Evolutionary conservation across 2,888 invertebrate genomes (phyloP).

Genomic region (Eupithecia inturbata): DNA sequence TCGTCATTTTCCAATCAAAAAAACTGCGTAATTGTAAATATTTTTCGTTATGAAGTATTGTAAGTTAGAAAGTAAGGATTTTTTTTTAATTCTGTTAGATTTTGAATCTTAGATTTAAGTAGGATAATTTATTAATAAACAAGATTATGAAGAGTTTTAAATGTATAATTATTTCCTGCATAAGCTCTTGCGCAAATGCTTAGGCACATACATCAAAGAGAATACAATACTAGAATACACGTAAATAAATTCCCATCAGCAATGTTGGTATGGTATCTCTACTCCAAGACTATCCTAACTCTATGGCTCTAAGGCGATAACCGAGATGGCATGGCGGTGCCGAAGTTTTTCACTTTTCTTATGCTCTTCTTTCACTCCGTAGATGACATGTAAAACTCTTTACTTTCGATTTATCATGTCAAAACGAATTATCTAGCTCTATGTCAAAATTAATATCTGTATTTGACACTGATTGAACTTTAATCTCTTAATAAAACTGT

Average conservation of each 20-base stretch:
- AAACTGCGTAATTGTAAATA: background rate
- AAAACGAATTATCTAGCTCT: background rate
- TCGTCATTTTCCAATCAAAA: background rate
- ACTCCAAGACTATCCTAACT: background rate
- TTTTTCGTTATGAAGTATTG: slow-evolving; percentile 3
- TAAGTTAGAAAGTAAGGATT: slow-evolving; percentile 5
- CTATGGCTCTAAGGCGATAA: too few relatives aligned
- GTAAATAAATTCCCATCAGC: background rate
- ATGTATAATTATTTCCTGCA: background rate
- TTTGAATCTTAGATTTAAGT: slow-evolving; percentile 34
- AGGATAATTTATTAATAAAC: slow-evolving; percentile 41
- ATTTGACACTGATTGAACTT: background rate
- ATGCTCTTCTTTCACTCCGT: too few relatives aligned
- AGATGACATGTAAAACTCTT: background rate
- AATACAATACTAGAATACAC: too few relatives aligned
- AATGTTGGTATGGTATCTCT: background rate
- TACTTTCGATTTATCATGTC: background rate
- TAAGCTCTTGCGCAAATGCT: background rate
- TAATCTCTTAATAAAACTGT: background rate
- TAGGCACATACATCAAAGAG: too few relatives aligned
- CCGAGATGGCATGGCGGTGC: background rate
- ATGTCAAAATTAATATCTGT: background rate
- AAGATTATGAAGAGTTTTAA: background rate
- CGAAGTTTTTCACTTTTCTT: background rate
- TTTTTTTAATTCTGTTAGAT: slow-evolving; percentile 26